Evolutionary conservation across 2,797 vertebrate genomes (phyloP), one percentile per base, ranked within the genome.

Genomic region (Balearica regulorum): DNA sequence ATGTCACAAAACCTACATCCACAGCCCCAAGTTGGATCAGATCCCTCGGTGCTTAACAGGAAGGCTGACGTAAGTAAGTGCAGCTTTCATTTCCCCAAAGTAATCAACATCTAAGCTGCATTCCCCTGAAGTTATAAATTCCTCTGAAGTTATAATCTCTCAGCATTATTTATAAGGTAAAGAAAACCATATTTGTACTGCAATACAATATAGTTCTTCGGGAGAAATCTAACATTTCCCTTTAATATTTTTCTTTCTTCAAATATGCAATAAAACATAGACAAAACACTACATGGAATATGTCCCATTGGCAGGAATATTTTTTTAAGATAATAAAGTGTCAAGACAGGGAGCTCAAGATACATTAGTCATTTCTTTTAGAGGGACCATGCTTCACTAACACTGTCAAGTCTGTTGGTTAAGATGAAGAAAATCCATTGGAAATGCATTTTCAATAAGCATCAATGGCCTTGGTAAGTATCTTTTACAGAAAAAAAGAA

Each of bases 361-460:
- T 39, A 88, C 28, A 69, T 91, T 28, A 94, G 16, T 83, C 22
- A 84, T 69, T 72, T 84, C 29, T 94, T 86, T 83, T 71, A 89
- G 64, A 92, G 58, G 33, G 41, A 66, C 54, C 54, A 64, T 64
- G 69, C n/a, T 72, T 82, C 83, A 93, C 60, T 69, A 85, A 81
- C 51, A 80, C 49, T 71, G 48, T 77, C 93, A 92, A 72, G 57
- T 33, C 54, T 77, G 41, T 54, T 87, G 66, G 72, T 65, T 72
- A 96, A 83, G 57, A 96, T 69, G 43, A 90, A 94, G 46, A 93
- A 82, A 89, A 89, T 33, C 39, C 79, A 93, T 49, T 76, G 72
- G 57, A 95, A 96, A 95, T 46, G 64, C 57, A 92, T 91, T 89
- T 97, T 89, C 88, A 93, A 65, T 83, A 88, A 93, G 51, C 85